These are phyloP conservation scores for Anabas testudineus DNA, from an alignment of 2,797 vertebrate genomes.

Conservation along the genomic window DNA sequence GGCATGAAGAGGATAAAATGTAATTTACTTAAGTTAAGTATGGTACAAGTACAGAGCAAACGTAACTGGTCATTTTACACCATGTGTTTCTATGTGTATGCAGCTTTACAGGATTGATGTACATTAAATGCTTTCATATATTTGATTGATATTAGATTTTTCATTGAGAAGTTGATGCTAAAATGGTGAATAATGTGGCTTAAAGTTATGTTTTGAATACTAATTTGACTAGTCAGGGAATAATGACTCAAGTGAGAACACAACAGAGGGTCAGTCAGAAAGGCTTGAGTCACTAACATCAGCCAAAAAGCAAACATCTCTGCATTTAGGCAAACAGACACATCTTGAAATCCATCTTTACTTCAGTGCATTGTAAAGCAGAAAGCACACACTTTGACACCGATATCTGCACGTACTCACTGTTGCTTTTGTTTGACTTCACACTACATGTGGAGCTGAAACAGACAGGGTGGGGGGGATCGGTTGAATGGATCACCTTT, in stretches of 20 bases:
- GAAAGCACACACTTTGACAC: constrained; percentile 15
- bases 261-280: constrained; percentile 24
- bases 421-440: constrained; percentile 38
- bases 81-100: not conserved
- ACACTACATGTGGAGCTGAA: constrained; percentile 22
- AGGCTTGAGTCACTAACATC: constrained; percentile 37
- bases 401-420: constrained; percentile 12
- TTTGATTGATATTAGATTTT: constrained; percentile 19
- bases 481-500: constrained; percentile 52
- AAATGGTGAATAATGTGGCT: constrained; percentile 38
- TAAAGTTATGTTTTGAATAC: constrained; percentile 19
- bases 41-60: not conserved
- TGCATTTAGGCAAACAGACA: constrained; percentile 38
- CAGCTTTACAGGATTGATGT: not conserved
- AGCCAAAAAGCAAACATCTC: constrained; percentile 47
- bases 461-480: constrained; percentile 4
- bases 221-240: constrained; percentile 30
- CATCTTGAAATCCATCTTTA: constrained; percentile 43
- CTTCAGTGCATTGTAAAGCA: constrained; percentile 27
- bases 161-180: constrained; percentile 8
- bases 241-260: constrained; percentile 14
- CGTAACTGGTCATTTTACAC: not conserved
- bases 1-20: not conserved
- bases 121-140: constrained; percentile 9
- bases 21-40: too few species aligned